A percentile compares a stretch with the other conserved stretches of the same genome.
Evolutionary conservation across 2,113 vertebrate species (phyloP).

Genomic region (Phaetusa simplex): DNA sequence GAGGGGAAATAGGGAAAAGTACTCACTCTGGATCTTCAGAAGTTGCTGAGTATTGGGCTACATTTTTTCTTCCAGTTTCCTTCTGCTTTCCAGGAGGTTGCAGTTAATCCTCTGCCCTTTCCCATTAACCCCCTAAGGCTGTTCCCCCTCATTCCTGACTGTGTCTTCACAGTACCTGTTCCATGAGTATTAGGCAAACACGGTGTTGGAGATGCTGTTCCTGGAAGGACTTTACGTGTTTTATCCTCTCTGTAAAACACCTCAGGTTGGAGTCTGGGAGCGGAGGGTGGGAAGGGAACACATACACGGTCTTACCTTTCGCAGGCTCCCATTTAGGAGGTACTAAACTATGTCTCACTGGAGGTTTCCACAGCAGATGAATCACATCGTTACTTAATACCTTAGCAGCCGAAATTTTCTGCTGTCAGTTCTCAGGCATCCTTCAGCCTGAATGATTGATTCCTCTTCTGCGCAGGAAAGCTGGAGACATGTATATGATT

Average conservation of each 20-base stretch:
- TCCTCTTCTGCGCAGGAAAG: not conserved
- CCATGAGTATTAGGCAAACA: not conserved
- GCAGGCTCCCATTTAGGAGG: not conserved
- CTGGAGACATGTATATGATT: not conserved
- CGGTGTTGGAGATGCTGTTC: not conserved
- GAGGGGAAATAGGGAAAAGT: not conserved
- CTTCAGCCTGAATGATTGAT: not conserved
- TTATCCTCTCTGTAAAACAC: not conserved
- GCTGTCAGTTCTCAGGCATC: not conserved
- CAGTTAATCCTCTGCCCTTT: not conserved
- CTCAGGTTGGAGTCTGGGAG: not conserved
- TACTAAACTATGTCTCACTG: not conserved
- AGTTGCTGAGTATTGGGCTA: not conserved
- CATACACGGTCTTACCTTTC: fast-evolving
- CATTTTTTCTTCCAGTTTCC: not conserved
- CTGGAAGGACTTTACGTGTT: not conserved
- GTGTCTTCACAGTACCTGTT: not conserved
- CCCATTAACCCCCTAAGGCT: not conserved
- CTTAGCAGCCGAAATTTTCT: not conserved
- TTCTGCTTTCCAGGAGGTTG: not conserved
- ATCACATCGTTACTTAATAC: not conserved
- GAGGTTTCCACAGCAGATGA: not conserved
- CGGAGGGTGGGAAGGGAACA: not conserved
- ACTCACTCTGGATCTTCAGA: not conserved
- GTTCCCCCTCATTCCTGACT: not conserved